Conservation (phyloP, 2,113 vertebrate species). For the Otis tarda region DNA sequence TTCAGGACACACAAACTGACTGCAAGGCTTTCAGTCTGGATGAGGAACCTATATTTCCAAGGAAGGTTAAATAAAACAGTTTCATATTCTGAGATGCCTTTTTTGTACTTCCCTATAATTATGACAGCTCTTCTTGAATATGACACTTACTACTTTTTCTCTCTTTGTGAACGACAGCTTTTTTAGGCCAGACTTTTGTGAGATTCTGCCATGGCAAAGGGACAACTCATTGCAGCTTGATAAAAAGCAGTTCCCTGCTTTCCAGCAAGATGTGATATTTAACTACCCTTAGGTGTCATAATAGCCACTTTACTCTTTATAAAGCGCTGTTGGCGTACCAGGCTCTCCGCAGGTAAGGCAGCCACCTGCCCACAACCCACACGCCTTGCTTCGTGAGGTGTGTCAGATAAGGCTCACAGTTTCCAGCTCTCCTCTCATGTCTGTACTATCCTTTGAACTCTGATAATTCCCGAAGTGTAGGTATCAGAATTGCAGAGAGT, state of each 20-base stretch:
- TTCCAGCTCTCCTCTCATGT: background rate
- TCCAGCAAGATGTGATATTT: background rate
- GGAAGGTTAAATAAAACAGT: background rate
- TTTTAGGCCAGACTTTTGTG: background rate
- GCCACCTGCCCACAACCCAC: background rate
- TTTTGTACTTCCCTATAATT: background rate
- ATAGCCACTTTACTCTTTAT: background rate
- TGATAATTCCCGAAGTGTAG: background rate
- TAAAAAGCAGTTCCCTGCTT: background rate
- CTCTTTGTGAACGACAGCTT: background rate
- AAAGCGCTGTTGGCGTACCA: background rate
- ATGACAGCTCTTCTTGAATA: background rate
- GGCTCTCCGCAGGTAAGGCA: background rate
- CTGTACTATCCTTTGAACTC: background rate
- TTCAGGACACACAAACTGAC: background rate
- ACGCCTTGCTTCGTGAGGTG: background rate
- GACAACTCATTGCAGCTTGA: background rate
- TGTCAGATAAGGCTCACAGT: background rate
- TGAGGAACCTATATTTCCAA: background rate
- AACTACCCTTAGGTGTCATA: background rate
- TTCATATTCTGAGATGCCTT: background rate
- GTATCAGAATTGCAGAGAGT: background rate
- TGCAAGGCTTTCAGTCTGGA: background rate
- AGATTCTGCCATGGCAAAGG: background rate
- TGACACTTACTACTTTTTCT: background rate